Evolutionary conservation across 2,888 invertebrate species (phyloP).

Genomic region (Teleogryllus oceanicus): DNA sequence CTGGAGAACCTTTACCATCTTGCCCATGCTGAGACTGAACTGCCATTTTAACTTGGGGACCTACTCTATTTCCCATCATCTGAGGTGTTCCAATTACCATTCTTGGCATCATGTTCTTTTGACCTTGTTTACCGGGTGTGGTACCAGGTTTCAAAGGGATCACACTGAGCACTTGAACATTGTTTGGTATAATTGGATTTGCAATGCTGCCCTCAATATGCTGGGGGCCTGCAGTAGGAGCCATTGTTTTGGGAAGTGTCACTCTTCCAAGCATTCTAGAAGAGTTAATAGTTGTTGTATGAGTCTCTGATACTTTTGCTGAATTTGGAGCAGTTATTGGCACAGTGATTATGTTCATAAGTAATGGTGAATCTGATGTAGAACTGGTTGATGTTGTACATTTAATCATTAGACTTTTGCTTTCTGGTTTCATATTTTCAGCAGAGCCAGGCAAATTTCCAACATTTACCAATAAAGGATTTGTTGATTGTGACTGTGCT

Average conservation of each 20-base stretch:
- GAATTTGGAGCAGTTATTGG: neutral
- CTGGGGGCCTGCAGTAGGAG: neutral
- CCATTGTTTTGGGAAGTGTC: neutral
- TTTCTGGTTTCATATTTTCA: neutral
- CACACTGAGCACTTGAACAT: neutral
- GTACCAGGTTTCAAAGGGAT: neutral
- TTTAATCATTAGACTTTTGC: neutral
- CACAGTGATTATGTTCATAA: neutral
- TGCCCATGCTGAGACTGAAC: neutral
- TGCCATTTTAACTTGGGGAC: neutral
- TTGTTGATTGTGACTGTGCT: neutral
- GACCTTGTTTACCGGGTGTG: neutral
- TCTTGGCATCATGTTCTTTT: neutral
- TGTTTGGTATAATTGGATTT: neutral
- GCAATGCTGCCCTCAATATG: neutral
- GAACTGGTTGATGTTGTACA: neutral
- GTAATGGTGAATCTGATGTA: neutral
- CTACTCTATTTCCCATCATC: neutral
- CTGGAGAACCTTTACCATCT: neutral
- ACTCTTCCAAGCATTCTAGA: neutral
- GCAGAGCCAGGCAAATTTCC: neutral
- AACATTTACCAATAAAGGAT: neutral
- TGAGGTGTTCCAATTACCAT: neutral
- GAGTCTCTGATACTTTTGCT: neutral
- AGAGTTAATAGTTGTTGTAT: neutral